Evolutionary conservation across 2,113 vertebrate genomes (phyloP).

Genomic region (Myanophis thanlyinensis): DNA sequence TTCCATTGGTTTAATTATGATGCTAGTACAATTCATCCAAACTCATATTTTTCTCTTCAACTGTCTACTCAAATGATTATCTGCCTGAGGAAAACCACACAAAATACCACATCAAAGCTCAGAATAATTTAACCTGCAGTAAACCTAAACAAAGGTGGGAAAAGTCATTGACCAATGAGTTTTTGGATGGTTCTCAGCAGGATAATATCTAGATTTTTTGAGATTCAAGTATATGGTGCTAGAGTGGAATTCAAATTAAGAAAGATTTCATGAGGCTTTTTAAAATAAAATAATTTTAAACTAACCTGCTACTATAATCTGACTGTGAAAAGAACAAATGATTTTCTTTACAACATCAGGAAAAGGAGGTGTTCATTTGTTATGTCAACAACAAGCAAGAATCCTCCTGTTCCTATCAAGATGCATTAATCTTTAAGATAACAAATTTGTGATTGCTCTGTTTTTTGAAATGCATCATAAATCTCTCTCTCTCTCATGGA

Average conservation of each 20-base stretch:
- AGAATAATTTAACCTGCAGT: slow-evolving; percentile 10
- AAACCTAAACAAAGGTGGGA: not conserved
- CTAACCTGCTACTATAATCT: not conserved
- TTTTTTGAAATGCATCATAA: not conserved
- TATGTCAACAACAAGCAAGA: not conserved
- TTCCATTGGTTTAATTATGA: slow-evolving; percentile 14
- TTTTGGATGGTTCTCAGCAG: not conserved
- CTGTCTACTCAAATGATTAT: slow-evolving; percentile 19
- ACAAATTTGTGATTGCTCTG: not conserved
- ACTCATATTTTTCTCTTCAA: not conserved
- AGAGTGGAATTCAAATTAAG: not conserved
- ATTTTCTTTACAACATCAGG: not conserved
- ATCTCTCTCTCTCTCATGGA: slow-evolving; percentile 16
- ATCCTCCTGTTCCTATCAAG: not conserved
- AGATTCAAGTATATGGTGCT: not conserved
- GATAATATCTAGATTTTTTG: not conserved
- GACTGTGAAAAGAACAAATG: not conserved
- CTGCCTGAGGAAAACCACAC: not conserved
- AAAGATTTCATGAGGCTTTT: not conserved
- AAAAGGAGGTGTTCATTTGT: not conserved
- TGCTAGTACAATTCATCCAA: not conserved
- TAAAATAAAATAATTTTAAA: not conserved
- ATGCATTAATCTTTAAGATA: not conserved
- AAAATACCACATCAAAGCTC: not conserved
- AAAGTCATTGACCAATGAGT: not conserved